Percentiles rank a stretch among this genome's conserved stretches.
Evolutionary conservation across 2,888 invertebrate genomes (phyloP).

Genomic region (Limenitis camilla): DNA sequence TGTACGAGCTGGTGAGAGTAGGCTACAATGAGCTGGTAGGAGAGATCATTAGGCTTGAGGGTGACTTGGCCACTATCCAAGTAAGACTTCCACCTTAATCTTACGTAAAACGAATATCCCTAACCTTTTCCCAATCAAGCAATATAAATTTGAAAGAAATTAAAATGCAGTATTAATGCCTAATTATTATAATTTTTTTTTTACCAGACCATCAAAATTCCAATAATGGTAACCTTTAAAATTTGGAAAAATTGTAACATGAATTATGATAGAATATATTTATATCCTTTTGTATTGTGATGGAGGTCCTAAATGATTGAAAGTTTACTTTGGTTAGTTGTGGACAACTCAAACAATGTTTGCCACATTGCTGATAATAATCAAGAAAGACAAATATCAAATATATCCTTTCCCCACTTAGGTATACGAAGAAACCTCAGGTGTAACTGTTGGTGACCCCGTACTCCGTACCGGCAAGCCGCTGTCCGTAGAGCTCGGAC

Average conservation of each 20-base stretch:
- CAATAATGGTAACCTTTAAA: too few relatives aligned
- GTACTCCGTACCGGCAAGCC: constrained; percentile 99
- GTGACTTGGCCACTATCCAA: constrained; percentile 99
- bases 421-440: constrained; percentile 96
- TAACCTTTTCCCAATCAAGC: too few relatives aligned
- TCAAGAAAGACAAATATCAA: too few relatives aligned
- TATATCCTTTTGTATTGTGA: too few relatives aligned
- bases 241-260: too few relatives aligned
- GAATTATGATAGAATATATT: background rate
- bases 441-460: constrained; percentile 99
- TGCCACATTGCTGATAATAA: too few relatives aligned
- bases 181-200: background rate
- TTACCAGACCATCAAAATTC: too few relatives aligned
- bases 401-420: too few relatives aligned
- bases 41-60: constrained; percentile 99
- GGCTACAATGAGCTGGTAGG: constrained; percentile 98
- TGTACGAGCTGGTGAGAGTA: constrained; percentile 99
- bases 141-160: background rate
- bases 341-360: too few relatives aligned
- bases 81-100: constrained; percentile 60
- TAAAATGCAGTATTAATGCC: background rate
- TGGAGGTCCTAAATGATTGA: too few relatives aligned
- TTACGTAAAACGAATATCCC: background rate
- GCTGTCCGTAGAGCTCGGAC: constrained; percentile 98
- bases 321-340: too few relatives aligned